Evolutionary conservation across 2,888 invertebrate species (phyloP), one percentile per base, ranked within the genome.

Genomic region (Hydropsyche betteni): DNA sequence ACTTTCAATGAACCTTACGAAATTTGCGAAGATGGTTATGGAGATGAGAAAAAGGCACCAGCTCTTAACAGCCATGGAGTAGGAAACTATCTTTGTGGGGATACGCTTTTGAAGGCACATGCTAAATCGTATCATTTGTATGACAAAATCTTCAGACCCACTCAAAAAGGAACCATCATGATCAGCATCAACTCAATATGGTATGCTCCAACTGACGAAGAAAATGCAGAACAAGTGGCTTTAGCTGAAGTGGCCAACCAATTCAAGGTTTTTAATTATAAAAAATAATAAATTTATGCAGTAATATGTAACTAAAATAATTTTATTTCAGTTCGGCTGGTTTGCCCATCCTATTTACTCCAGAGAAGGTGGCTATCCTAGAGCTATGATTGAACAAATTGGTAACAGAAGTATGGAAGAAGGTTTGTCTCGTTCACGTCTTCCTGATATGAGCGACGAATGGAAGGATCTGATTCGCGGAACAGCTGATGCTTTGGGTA

Each of bases 1-100:
- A 93, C 93, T 0, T 86, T 93, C 79, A 93, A 93, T 81, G 92
- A 92, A 81, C 91, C 91, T 0, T 87, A 86, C 75, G 87, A 88
- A 78, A 85, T 88, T 64, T 89, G 88, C 80, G 85, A 86, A 78
- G 85, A 85, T 69, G 89, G 88, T 82, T 86, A 91, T 80, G 90
- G 89, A 7, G 86, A 86, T 79, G 84, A 82, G 0, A 84, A 84
- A 80, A 87, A 87, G 78, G 89, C 89, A 7, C 89, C 89, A n/a
- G 89, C 87, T 0, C 73, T 87, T 10, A 84, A 88, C 78, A 87
- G 87, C 76, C 86, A 89, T 68, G 90, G 90, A 4, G 87, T 89
- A 33, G 90, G 89, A 7, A 88, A 89, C 80, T 93, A 93, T 82
- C 81, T 89, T 51, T 91, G 91, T 81, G 89, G 89, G 72, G 90